Evolutionary conservation across 1,140 invertebrate genomes (phyloP).

Genomic region (Hestina assimilis): DNA sequence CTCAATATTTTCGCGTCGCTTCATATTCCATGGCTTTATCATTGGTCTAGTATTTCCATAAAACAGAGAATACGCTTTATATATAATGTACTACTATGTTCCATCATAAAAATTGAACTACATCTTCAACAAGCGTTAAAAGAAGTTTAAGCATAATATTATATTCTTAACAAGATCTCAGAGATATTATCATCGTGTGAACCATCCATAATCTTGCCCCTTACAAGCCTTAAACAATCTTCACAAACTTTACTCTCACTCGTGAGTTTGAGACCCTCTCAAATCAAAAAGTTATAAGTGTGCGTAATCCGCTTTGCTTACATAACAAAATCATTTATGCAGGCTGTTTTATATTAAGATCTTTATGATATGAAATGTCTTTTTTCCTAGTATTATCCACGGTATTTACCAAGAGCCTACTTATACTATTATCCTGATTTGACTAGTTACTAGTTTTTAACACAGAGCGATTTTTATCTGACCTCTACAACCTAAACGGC

Average conservation of each 20-base stretch:
- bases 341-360: slow-evolving; percentile 10
- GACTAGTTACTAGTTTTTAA: no score
- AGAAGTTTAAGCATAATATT: not conserved
- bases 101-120: no score
- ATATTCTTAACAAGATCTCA: not conserved
- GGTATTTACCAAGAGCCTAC: no score
- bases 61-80: no score
- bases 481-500: no score
- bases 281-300: slow-evolving; percentile 26
- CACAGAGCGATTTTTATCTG: no score
- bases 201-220: not conserved
- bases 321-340: slow-evolving; percentile 25
- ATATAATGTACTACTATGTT: no score
- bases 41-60: no score
- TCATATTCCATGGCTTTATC: no score
- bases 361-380: not conserved
- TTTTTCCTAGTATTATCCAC: not conserved
- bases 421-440: no score
- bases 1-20: no score
- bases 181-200: not conserved
- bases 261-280: slow-evolving; percentile 5
- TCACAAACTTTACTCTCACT: slow-evolving; percentile 20
- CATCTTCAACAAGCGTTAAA: no score
- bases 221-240: slow-evolving; percentile 22
- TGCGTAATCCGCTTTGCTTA: slow-evolving; percentile 24